Percentiles rank a stretch among this genome's conserved stretches.
These are phyloP conservation scores for Pemphredon lugubris DNA, from an alignment of 2,888 invertebrate species.

Conservation along the genomic window DNA sequence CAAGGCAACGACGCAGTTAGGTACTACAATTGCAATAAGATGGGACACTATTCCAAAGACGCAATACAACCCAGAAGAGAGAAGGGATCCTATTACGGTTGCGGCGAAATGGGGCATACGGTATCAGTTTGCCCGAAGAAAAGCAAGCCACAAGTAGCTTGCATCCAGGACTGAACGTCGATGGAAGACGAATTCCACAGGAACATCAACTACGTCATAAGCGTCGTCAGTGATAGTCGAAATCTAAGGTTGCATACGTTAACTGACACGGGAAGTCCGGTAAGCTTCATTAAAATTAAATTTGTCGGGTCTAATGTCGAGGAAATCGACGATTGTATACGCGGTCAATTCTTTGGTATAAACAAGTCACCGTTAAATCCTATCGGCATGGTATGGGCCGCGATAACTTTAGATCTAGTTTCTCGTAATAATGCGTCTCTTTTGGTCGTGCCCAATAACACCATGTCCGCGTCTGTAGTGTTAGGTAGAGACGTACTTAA, in stretches of 20 bases:
- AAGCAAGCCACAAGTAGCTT: not conserved
- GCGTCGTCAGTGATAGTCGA: not conserved
- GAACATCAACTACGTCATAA: not conserved
- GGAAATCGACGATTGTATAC: not conserved
- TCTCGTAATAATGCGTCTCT: constrained; percentile 21
- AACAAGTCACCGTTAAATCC: too few species aligned
- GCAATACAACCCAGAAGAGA: constrained; percentile 1
- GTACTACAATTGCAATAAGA: constrained; percentile 12
- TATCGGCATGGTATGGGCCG: not conserved
- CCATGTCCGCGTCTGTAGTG: constrained; percentile 1
- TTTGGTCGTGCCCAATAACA: constrained; percentile 2
- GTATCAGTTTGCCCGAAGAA: not conserved
- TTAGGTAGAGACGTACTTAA: not conserved
- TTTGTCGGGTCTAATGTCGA: not conserved
- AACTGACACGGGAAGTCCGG: constrained; percentile 22
- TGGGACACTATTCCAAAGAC: constrained; percentile 6
- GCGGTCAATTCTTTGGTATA: not conserved
- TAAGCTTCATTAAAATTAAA: not conserved
- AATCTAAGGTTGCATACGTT: not conserved
- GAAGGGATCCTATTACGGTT: not conserved
- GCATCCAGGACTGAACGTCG: not conserved
- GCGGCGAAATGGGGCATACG: not conserved
- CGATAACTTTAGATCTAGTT: not conserved
- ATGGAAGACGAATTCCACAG: constrained; percentile 2
- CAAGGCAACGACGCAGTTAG: not conserved